Base-by-base conservation (phyloP, 2,113 vertebrate genomes). In the Lepisosteus oculatus region DNA sequence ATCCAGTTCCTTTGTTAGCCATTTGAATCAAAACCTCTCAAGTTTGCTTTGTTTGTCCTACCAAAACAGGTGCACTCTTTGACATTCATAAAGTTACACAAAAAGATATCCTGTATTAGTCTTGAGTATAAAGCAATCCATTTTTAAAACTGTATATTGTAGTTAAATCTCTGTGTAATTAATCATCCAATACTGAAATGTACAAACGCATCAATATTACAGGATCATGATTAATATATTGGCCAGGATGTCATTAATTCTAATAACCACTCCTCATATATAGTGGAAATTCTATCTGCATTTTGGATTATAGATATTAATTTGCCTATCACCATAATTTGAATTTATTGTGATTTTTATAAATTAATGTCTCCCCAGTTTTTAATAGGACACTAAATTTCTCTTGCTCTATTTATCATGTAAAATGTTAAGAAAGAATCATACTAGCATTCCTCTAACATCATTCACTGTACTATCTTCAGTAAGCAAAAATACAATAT, bases 171-270 rank as follows among this genome's bases (percentile, higher is more conserved):
- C 17, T 6, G n/a, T 51, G 47, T 44, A 65, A 45, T 47, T 42
- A 14, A 41, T 45, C 43, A 6, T 13, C 63, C 43, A 29, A 47
- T 66, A 51, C 14, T 47, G 2, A 66, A 66, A 66, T 66, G 64
- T 44, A 45, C 8, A 13, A 9, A 14, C n/a, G 9, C 12, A 66
- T 66, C 64, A 6, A 45, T 12, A 45, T 66, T 66, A 66, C 13
- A 66, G 14, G 43, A 66, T 43, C 64, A 66, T 44, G 64, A 66
- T 66, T 43, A 66, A 66, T 66, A 45, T 13, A 14, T 47, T 47
- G 8, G n/a, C 64, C 15, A 14, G 63, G 8, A 45, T 4, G 64
- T 44, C 43, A 66, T 66, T 66, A 66, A 66, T 66, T 66, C 44
- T 15, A 45, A 66, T 47, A 47, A n/a, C 13, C 41, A 0, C 41